phyloP scores from a whole-genome alignment of 1,140 invertebrate genomes.

The Eufriesea mexicana region DNA sequence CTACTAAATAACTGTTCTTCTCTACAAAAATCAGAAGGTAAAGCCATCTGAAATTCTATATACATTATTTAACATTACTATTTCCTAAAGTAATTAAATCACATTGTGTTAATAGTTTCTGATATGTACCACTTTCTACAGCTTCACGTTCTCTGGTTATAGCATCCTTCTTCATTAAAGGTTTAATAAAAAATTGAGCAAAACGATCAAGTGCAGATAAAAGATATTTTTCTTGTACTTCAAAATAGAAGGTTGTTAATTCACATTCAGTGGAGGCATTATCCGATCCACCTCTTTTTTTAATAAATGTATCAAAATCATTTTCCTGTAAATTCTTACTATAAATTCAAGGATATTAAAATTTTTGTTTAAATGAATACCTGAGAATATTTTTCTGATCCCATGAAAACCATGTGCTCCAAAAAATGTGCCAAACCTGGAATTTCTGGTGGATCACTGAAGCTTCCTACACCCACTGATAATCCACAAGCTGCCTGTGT shows the following conservation, averaged over 20 bases:
- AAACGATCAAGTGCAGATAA: constrained; percentile 91
- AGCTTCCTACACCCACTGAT: constrained; percentile 88
- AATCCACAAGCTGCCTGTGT: constrained; percentile 88
- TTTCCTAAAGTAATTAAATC: not conserved
- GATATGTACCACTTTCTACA: constrained; percentile 90
- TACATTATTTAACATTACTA: constrained; percentile 8
- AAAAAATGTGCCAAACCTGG: constrained; percentile 96
- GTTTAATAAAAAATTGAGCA: constrained; percentile 94
- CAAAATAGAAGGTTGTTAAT: constrained; percentile 93
- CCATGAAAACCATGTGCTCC: constrained; percentile 98
- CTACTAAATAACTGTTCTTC: constrained; percentile 89
- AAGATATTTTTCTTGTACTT: constrained; percentile 91
- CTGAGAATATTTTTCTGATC: constrained; percentile 92
- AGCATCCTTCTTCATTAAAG: constrained; percentile 92
- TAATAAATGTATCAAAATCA: constrained; percentile 91
- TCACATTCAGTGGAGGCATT: constrained; percentile 94
- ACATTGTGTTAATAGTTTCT: not conserved
- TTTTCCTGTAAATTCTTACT: constrained; percentile 85
- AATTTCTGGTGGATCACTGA: constrained; percentile 88
- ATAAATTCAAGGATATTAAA: not conserved
- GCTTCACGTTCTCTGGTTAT: constrained; percentile 96
- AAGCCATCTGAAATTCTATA: constrained; percentile 89
- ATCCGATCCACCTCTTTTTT: constrained; percentile 90
- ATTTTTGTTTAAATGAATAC: constrained; percentile 57
- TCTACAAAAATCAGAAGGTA: constrained; percentile 86